phyloP scores from a whole-genome alignment of 2,113 vertebrate species.

The Muntiacus reevesi region DNA sequence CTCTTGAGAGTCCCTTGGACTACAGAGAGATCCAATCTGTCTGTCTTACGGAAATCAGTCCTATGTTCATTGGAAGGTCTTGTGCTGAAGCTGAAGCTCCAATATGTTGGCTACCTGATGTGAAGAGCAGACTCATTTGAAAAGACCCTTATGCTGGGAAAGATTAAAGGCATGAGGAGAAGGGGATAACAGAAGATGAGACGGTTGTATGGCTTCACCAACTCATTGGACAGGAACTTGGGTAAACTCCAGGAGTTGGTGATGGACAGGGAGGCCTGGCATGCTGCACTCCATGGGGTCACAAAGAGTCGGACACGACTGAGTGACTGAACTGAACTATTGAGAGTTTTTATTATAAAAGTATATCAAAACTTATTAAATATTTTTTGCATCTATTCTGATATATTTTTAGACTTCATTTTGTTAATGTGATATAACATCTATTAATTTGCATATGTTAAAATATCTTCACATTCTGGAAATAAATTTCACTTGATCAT shows the following conservation, averaged over 20 bases:
- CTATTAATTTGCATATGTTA: background rate
- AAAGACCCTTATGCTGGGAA: background rate
- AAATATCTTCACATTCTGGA: background rate
- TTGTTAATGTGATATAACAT: background rate
- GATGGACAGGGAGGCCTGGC: background rate
- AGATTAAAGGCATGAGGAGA: background rate
- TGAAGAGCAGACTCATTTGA: background rate
- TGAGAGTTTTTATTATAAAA: background rate
- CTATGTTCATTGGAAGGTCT: background rate
- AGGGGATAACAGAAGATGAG: background rate
- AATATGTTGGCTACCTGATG: background rate
- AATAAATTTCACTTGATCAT: background rate
- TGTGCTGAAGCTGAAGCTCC: background rate
- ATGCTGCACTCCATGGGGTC: background rate
- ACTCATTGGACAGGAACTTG: background rate
- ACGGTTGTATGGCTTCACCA: background rate
- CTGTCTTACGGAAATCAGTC: background rate
- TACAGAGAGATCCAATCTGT: background rate
- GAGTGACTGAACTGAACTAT: background rate
- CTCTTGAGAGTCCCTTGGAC: background rate
- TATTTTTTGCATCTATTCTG: background rate
- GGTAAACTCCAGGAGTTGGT: background rate
- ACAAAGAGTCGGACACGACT: fast-evolving
- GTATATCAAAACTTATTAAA: background rate
- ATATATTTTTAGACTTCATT: background rate